phyloP scores from a whole-genome alignment of 1,140 invertebrate genomes.

The Papilio helenus region DNA sequence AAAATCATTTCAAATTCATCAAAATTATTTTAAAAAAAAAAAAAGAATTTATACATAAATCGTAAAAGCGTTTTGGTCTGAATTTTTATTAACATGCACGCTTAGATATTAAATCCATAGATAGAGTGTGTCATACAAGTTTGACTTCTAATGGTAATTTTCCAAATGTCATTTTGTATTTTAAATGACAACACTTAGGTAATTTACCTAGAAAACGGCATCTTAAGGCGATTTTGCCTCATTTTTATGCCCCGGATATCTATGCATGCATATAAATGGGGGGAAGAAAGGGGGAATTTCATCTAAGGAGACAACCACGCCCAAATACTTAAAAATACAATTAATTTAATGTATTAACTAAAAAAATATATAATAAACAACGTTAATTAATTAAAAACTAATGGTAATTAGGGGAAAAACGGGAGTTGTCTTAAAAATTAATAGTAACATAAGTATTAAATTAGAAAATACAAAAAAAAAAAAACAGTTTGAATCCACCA shows the following conservation, averaged over 20 bases:
- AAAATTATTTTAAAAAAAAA: conserved; percentile 14
- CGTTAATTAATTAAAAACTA: conserved; percentile 73
- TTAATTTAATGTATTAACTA: conserved; percentile 59
- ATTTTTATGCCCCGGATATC: not conserved
- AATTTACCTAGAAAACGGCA: no score
- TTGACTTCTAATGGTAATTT: no score
- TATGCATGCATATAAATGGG: not conserved
- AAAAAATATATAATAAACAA: conserved; percentile 70
- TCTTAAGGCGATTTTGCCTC: no score
- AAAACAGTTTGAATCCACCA: conserved; percentile 56
- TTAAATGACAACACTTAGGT: no score
- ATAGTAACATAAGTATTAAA: conserved; percentile 79
- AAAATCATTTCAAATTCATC: conserved; percentile 1
- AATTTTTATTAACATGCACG: not conserved
- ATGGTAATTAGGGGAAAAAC: conserved; percentile 75
- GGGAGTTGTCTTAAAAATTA: conserved; percentile 71
- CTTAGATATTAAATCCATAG: no score
- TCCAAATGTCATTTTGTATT: no score
- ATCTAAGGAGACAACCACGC: conserved; percentile 51
- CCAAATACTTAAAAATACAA: conserved; percentile 57
- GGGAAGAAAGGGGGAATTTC: conserved; percentile 31
- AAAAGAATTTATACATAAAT: not conserved
- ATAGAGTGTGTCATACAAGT: no score
- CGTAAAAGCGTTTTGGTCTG: conserved; percentile 2
- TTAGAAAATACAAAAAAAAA: conserved; percentile 65